Evolutionary conservation across 1,140 invertebrate genomes (phyloP), one percentile per base, ranked within the genome.

Genomic region (Magallana ariakensis): DNA sequence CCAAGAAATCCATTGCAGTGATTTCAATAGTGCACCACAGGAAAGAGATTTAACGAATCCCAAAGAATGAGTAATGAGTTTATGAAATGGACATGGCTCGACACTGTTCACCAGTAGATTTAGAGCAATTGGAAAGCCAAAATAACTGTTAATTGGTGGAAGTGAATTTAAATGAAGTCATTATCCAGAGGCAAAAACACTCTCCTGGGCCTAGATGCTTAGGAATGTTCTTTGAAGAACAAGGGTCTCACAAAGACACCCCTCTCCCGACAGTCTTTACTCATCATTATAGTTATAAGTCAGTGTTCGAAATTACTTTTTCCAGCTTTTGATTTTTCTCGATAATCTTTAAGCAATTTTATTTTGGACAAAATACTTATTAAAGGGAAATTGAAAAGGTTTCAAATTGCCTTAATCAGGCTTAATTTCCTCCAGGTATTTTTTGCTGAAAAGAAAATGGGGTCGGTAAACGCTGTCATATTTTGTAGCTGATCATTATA

Each of bases 341-440:
- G 54, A 82, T 82, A 55, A 82, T 82, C 80, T 55, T 82, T 82
- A 26, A 82, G 80, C 80, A 82, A 56, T 82, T 82, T 82, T 53
- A 56, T 56, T 82, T 55, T 82, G 54, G 80, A 26, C 46, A 82
- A 16, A 75, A 75, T 82, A 82, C 80, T 82, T 82, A 82, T 82
- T 82, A 82, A 56, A 82, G 46, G 46, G 19, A 55, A 55, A 54
- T 56, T 82, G 80, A 55, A 55, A n/a, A 54, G 54, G 46, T 82
- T 82, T 54, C 46, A 55, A 82, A 55, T 56, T 82, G 57, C 82
- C 82, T n/a, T 84, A 84, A 84, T 84, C 82, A 84, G 82, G 11
- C 55, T 84, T 60, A 57, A 84, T 84, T 84, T 84, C 82, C 82
- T 84, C 26, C 55, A 60, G 57, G 82, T 58, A 58, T 84, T 84